Conservation (phyloP, 2,888 invertebrate species). For the Drosophila melanosoma region DNA sequence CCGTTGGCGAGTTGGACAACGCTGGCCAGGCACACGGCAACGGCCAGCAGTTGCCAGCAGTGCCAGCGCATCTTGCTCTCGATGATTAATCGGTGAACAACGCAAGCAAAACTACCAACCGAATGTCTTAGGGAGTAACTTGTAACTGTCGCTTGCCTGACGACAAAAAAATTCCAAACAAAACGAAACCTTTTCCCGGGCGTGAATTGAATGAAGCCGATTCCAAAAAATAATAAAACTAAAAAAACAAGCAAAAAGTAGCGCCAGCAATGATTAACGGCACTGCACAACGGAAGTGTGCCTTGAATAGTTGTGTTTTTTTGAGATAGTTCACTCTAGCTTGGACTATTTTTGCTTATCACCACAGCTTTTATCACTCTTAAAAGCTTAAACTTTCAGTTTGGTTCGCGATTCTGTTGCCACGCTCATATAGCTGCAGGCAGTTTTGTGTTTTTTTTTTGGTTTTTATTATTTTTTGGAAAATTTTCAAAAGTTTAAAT, state of each 20-base stretch:
- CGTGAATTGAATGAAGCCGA: background rate
- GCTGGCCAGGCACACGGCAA: slow-evolving; percentile 41
- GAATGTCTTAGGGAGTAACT: slow-evolving; percentile 5
- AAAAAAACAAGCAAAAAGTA: background rate
- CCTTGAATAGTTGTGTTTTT: slow-evolving; percentile 5
- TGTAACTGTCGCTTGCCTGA: slow-evolving; percentile 18
- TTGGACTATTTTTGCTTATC: slow-evolving; percentile 3
- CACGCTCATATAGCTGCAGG: slow-evolving; percentile 28
- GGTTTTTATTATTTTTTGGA: background rate
- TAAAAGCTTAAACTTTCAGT: background rate
- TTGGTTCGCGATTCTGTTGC: background rate
- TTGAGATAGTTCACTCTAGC: slow-evolving; percentile 20
- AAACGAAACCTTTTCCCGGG: slow-evolving; percentile 4
- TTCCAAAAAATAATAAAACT: background rate
- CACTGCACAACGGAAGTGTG: slow-evolving; percentile 28
- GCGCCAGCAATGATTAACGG: background rate
- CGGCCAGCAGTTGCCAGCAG: slow-evolving; percentile 15
- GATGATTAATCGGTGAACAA: slow-evolving; percentile 22
- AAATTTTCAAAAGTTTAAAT: slow-evolving; percentile 19
- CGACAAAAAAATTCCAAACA: background rate
- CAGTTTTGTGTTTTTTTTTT: background rate
- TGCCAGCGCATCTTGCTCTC: slow-evolving; percentile 28
- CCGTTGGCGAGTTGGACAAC: slow-evolving; percentile 13
- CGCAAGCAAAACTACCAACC: background rate
- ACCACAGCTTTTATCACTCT: slow-evolving; percentile 31